Evolutionary conservation across 2,888 invertebrate species (phyloP).

Genomic region (Boloria selene): DNA sequence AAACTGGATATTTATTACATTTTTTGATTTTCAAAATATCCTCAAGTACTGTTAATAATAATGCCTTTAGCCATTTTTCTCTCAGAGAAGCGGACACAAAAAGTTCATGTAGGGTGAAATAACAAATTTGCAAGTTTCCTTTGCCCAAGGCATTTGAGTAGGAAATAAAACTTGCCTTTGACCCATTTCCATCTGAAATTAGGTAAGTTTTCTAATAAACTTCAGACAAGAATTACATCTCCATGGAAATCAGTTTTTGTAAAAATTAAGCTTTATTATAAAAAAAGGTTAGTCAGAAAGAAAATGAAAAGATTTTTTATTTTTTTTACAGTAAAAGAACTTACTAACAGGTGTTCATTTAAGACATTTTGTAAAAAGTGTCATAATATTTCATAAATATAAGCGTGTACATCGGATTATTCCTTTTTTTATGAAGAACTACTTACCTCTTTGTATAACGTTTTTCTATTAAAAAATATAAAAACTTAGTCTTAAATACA

Average conservation of each 20-base stretch:
- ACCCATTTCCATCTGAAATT: slow-evolving; percentile 31
- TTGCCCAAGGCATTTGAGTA: slow-evolving; percentile 21
- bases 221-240: slow-evolving; percentile 25
- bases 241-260: slow-evolving; percentile 6
- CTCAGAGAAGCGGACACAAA: not conserved
- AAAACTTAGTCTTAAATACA: too few relatives aligned
- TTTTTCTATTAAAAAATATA: too few relatives aligned
- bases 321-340: too few relatives aligned
- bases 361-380: too few relatives aligned
- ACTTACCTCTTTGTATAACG: too few relatives aligned
- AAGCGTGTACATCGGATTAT: too few relatives aligned
- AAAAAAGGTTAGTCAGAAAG: not conserved
- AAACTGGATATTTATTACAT: too few relatives aligned
- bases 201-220: slow-evolving; percentile 36
- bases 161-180: slow-evolving; percentile 23
- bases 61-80: slow-evolving; percentile 3
- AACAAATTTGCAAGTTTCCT: slow-evolving; percentile 26
- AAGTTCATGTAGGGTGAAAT: slow-evolving; percentile 9
- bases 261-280: not conserved
- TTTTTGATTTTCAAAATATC: too few relatives aligned
- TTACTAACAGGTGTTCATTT: too few relatives aligned
- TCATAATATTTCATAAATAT: too few relatives aligned
- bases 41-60: not conserved
- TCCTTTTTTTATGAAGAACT: too few relatives aligned
- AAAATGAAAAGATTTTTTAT: not conserved